These are phyloP conservation scores for Lepus europaeus DNA, from an alignment of 2,113 vertebrate species.

Conservation along the genomic window DNA sequence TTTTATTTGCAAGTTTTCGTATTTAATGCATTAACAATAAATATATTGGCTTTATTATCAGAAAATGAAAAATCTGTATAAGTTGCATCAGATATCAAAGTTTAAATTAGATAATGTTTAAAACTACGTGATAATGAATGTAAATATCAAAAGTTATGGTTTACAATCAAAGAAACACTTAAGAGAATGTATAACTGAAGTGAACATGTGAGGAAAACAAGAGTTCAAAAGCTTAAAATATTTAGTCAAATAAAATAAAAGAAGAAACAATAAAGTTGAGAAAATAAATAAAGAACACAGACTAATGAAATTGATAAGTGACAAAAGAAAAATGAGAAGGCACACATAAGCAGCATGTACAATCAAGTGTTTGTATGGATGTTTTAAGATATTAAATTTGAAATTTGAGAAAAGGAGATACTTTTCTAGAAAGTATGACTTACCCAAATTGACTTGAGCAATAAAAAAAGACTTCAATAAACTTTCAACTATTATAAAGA, in stretches of 20 bases:
- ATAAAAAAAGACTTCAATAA: background rate
- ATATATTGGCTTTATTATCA: background rate
- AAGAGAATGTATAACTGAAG: background rate
- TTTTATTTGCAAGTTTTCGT: background rate
- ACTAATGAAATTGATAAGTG: background rate
- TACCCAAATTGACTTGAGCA: background rate
- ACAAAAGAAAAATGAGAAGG: background rate
- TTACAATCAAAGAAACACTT: background rate
- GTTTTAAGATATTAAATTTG: background rate
- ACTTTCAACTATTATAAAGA: background rate
- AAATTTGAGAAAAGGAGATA: background rate
- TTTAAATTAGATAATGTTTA: constrained; percentile 15
- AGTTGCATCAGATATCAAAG: background rate
- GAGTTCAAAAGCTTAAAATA: background rate
- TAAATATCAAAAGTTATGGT: background rate
- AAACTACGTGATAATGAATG: background rate
- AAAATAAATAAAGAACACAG: background rate
- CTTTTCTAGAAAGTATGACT: background rate
- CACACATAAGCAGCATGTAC: background rate
- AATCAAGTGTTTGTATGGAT: too few species aligned
- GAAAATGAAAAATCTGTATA: background rate
- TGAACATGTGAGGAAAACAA: background rate
- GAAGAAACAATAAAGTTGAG: background rate
- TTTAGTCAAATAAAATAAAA: background rate
- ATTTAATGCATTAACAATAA: background rate